phyloP scores from a whole-genome alignment of 2,888 invertebrate species.

The Orthosia incerta region DNA sequence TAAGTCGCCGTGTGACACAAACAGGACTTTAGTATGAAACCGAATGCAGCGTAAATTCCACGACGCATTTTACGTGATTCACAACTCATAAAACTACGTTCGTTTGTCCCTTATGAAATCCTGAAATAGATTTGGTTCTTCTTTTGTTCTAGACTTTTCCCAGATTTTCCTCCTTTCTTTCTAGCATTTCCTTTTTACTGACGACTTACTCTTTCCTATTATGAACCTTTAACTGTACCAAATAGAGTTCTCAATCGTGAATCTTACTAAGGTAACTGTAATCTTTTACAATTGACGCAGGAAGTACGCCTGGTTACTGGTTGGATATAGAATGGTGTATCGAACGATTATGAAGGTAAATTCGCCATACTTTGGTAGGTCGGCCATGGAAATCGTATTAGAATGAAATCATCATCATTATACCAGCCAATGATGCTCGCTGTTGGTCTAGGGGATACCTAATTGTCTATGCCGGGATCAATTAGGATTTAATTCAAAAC shows the following conservation, averaged over 20 bases:
- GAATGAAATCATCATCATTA: slow-evolving; percentile 5
- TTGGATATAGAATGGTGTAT: slow-evolving; percentile 39
- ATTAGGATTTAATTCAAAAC: too few relatives aligned
- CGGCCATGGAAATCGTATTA: background rate
- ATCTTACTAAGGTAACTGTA: background rate
- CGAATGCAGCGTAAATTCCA: too few relatives aligned
- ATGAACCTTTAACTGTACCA: fast-evolving
- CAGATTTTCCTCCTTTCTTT: slow-evolving; percentile 16
- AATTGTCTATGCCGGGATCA: too few relatives aligned
- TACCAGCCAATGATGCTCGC: background rate
- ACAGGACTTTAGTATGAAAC: too few relatives aligned
- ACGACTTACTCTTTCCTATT: background rate
- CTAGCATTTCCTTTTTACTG: slow-evolving; percentile 5
- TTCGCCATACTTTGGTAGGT: slow-evolving; percentile 19
- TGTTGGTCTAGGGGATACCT: background rate
- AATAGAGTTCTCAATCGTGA: slow-evolving; percentile 3
- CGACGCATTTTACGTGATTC: too few relatives aligned
- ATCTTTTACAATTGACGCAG: slow-evolving; percentile 5
- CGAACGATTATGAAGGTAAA: slow-evolving; percentile 37
- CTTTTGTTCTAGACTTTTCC: slow-evolving; percentile 31
- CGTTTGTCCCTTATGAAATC: background rate
- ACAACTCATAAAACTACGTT: too few relatives aligned
- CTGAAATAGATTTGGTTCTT: slow-evolving; percentile 20
- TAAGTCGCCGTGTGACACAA: too few relatives aligned
- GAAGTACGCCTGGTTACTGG: slow-evolving; percentile 11